A percentile compares a stretch with the other conserved stretches of the same genome.
These are phyloP conservation scores for Chrysina gloriosa DNA, from an alignment of 2,888 invertebrate genomes.

Conservation along the genomic window DNA sequence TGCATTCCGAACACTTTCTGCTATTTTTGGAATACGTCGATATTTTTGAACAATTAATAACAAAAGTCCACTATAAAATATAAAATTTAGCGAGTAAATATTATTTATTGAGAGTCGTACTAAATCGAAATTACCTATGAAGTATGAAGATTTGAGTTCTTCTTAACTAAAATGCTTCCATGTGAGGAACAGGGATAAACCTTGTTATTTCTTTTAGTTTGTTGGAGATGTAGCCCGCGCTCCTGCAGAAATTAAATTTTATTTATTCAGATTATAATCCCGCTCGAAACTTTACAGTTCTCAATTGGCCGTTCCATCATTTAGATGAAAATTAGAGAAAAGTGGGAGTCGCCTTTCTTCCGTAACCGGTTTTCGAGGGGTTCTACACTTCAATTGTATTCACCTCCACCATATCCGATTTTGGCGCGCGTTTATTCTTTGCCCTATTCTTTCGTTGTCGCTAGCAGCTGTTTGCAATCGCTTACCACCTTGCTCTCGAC, in stretches of 20 bases:
- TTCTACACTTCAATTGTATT: not conserved
- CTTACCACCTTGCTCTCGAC: not conserved
- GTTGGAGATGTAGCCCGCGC: not conserved
- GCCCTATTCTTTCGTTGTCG: not conserved
- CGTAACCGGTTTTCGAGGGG: not conserved
- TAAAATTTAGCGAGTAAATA: no score
- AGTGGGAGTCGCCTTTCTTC: not conserved
- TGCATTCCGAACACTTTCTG: no score
- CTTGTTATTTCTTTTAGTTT: no score
- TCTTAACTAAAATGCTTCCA: no score
- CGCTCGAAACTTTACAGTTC: slow-evolving; percentile 2
- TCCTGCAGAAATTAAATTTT: slow-evolving; percentile 36
- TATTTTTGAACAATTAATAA: no score
- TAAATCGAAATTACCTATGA: no score
- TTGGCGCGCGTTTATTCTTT: not conserved
- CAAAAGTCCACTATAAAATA: no score
- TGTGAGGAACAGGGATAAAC: no score
- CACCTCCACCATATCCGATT: not conserved
- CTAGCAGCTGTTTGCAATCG: slow-evolving; percentile 2
- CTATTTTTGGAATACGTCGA: no score
- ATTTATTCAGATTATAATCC: slow-evolving; percentile 32
- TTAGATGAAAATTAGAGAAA: slow-evolving; percentile 5
- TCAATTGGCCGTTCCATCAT: slow-evolving; percentile 13
- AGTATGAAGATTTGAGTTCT: no score
- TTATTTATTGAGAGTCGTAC: no score